Conservation (phyloP, 92 coral and sea anemone species). For the Heteractis magnifica region DNA sequence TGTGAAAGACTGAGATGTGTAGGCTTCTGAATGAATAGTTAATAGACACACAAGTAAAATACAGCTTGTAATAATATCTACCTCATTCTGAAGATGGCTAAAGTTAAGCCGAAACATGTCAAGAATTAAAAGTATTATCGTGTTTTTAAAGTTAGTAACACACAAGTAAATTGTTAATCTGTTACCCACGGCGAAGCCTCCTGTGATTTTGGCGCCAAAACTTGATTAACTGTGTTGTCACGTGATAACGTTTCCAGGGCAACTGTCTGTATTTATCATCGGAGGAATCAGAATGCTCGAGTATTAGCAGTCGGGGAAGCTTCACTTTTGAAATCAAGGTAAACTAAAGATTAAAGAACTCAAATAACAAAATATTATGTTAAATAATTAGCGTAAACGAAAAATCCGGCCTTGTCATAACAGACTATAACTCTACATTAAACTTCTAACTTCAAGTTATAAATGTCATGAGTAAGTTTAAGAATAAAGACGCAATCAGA, state of each 20-base stretch:
- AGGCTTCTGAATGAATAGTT: no score
- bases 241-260: slow-evolving; percentile 47
- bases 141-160: no score
- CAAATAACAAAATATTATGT: not conserved
- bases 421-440: not conserved
- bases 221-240: not conserved
- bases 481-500: no score
- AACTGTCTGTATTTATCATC: slow-evolving; percentile 57
- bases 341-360: slow-evolving; percentile 23
- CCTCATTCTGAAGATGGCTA: no score
- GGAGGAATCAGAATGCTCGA: slow-evolving; percentile 77
- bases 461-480: not conserved
- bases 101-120: no score
- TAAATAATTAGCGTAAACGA: not conserved
- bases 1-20: no score
- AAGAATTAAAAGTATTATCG: no score
- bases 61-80: no score
- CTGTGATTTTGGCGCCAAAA: not conserved
- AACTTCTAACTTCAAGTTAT: not conserved
- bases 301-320: slow-evolving; percentile 88
- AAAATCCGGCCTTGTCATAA: not conserved
- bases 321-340: slow-evolving; percentile 80
- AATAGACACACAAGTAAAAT: no score
- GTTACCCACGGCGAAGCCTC: no score
- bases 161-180: no score